A percentile compares a stretch with the other conserved stretches of the same genome.
Evolutionary conservation across 2,797 vertebrate species (phyloP).

Genomic region (Clamator glandarius): DNA sequence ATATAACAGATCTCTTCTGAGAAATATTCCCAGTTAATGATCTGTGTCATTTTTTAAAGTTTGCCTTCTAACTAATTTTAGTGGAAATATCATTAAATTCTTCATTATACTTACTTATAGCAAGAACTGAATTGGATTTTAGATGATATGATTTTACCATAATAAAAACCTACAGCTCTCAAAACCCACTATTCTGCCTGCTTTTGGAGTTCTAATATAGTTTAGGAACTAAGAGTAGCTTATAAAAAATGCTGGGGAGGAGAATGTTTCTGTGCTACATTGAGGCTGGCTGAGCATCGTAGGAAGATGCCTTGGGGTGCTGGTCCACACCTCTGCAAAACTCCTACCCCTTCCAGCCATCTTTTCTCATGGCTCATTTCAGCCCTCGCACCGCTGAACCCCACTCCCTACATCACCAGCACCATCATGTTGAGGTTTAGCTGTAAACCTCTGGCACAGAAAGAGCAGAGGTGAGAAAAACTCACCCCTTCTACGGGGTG

Average conservation of each 20-base stretch:
- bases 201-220: neutral
- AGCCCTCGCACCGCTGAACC: neutral
- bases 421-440: accelerated
- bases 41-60: conserved; percentile 73
- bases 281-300: accelerated
- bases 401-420: accelerated
- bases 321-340: neutral
- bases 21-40: conserved; percentile 75
- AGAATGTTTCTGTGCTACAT: neutral
- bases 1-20: conserved; percentile 74
- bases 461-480: neutral
- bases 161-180: conserved; percentile 34
- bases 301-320: neutral
- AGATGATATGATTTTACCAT: conserved; percentile 18
- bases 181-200: neutral
- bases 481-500: neutral
- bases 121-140: conserved; percentile 41
- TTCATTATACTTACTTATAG: conserved; percentile 57
- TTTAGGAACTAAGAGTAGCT: neutral
- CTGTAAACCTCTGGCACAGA: neutral
- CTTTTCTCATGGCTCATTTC: neutral
- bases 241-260: neutral
- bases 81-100: conserved; percentile 59
- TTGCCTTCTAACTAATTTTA: conserved; percentile 70
- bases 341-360: neutral